Evolutionary conservation across 2,113 vertebrate genomes (phyloP), one percentile per base, ranked within the genome.

Genomic region (Sinocyclocheilus rhinocerous): DNA sequence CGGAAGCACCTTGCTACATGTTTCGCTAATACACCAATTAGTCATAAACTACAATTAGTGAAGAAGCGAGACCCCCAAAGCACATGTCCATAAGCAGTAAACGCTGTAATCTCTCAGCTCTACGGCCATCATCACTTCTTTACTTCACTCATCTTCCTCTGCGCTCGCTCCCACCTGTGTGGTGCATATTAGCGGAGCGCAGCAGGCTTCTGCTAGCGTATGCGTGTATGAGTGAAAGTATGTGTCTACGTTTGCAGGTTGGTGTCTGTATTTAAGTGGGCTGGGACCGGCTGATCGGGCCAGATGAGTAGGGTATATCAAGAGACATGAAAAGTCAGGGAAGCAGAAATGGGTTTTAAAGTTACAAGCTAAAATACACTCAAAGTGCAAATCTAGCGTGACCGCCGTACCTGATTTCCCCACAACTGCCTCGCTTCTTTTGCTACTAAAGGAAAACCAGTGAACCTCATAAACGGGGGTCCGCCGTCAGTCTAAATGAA

Each of bases 11-110:
- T 93, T 92, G 92, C 93, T 94, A 94, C 94, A 94, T 92, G 90
- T 94, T 94, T 93, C 90, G 88, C 94, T 95, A 95, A 96, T 96
- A 94, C 93, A 95, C 94, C 95, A 95, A 96, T 96, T 95, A 95
- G 94, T 95, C 95, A 95, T 94, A 90, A 93, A 92, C 93, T 94
- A 95, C 94, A 95, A 95, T 95, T 95, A 95, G 94, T 91, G 92
- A 85, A 85, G 83, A 83, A 82, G 88, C 89, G 89, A 92, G 92
- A 80, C 84, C 92, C 92, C 91, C 92, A 91, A 79, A 84, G 69
- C 42, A 81, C 70, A 92, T 91, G 92, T 94, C 93, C 91, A 91
- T 90, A 92, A 92, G 89, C 91, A 88, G 90, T 91, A 89, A 92
- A 88, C 84, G 78, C 88, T 92, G 89, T 93, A 92, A 94, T 92